Conservation (phyloP, 64 coral and sea anemone genomes). For the Stylophora pistillata region DNA sequence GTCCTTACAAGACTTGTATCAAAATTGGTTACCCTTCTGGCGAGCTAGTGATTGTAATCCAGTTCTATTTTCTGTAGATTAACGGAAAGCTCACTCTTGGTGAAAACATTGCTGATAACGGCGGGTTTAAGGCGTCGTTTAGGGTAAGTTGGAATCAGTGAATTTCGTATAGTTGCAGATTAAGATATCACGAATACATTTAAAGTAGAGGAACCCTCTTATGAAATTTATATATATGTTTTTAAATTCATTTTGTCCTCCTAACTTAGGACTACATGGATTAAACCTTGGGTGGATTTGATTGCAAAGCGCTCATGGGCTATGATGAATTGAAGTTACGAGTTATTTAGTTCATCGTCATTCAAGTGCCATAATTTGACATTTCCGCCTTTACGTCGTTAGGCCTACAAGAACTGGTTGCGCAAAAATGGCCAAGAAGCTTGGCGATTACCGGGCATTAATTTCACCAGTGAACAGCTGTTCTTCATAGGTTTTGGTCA, state of each 20-base stretch:
- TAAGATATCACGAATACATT: too few relatives aligned
- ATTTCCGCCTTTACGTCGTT: not conserved
- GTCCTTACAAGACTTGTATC: too few relatives aligned
- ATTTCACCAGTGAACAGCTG: conserved; percentile 84
- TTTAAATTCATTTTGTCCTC: too few relatives aligned
- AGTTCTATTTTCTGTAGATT: conserved; percentile 36
- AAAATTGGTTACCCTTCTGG: too few relatives aligned
- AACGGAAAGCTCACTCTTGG: conserved; percentile 97
- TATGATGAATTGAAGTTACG: not conserved
- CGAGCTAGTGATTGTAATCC: too few relatives aligned
- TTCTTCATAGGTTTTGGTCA: conserved; percentile 92
- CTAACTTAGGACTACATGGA: too few relatives aligned
- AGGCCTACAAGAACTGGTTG: conserved; percentile 97
- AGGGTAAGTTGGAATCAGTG: conserved; percentile 54
- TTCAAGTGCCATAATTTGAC: too few relatives aligned
- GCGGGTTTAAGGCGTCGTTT: conserved; percentile 89
- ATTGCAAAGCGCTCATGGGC: not conserved
- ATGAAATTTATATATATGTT: too few relatives aligned
- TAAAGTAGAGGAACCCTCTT: too few relatives aligned
- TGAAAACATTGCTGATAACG: conserved; percentile 98
- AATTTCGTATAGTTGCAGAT: too few relatives aligned
- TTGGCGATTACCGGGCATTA: conserved; percentile 74
- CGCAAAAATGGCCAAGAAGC: conserved; percentile 66
- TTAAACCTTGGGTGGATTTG: too few relatives aligned
- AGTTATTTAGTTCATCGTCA: too few relatives aligned